Percentiles rank a stretch among this genome's conserved stretches.
Evolutionary conservation across 2,797 vertebrate genomes (phyloP).

Genomic region (Hypotaenidia okinawae): DNA sequence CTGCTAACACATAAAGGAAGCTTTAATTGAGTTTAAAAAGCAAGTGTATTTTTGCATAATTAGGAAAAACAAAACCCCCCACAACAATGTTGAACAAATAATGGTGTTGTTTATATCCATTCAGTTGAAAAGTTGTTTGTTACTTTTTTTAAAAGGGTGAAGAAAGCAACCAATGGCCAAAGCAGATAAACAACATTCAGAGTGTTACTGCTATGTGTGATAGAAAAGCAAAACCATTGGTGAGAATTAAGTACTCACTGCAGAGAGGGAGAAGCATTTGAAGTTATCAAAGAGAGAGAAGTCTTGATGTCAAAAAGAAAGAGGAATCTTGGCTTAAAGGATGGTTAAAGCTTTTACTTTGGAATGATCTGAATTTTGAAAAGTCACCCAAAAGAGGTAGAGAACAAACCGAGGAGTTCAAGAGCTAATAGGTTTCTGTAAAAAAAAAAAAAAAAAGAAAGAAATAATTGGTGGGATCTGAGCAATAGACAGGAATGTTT

Average conservation of each 20-base stretch:
- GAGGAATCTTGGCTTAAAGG: slow-evolving; percentile 43
- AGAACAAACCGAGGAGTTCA: slow-evolving; percentile 53
- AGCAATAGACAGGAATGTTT: slow-evolving; percentile 37
- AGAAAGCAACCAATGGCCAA: background rate
- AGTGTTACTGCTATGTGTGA: slow-evolving; percentile 29
- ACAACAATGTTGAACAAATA: slow-evolving; percentile 39
- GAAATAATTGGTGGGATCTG: slow-evolving; percentile 29
- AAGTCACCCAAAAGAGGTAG: slow-evolving; percentile 44
- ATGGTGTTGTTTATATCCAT: slow-evolving; percentile 38
- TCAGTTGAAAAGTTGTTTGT: background rate
- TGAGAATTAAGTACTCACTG: slow-evolving; percentile 54
- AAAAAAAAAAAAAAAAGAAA: background rate
- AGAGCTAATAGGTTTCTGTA: slow-evolving; percentile 16
- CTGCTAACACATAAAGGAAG: slow-evolving; percentile 58
- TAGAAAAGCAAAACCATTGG: slow-evolving; percentile 50
- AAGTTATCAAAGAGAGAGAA: slow-evolving; percentile 70
- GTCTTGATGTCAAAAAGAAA: slow-evolving; percentile 63
- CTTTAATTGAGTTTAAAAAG: slow-evolving; percentile 55
- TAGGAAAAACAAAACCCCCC: background rate
- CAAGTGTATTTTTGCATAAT: slow-evolving; percentile 56
- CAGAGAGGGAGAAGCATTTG: slow-evolving; percentile 47
- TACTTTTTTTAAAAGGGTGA: background rate
- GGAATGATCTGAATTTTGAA: slow-evolving; percentile 70
- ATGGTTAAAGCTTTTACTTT: slow-evolving; percentile 24
- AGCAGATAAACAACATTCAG: slow-evolving; percentile 56